A percentile compares a stretch with the other conserved stretches of the same genome.
phyloP scores from a whole-genome alignment of 2,113 vertebrate species.

The Lipophrys pholis region DNA sequence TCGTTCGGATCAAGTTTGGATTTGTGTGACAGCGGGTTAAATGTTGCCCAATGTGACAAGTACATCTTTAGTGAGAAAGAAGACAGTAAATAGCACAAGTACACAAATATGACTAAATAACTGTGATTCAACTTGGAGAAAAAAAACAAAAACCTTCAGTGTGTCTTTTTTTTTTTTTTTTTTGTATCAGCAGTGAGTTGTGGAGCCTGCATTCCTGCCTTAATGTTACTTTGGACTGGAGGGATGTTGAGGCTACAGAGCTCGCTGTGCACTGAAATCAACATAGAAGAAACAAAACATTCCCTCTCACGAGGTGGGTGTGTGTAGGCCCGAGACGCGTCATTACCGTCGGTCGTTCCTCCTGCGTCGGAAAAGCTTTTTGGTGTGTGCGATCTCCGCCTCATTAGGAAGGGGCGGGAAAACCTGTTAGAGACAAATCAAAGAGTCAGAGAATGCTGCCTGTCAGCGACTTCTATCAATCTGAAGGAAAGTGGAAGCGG shows the following conservation, averaged over 20 bases:
- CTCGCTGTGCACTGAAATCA: conserved; percentile 57
- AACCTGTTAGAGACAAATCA: conserved; percentile 82
- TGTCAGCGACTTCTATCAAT: conserved; percentile 20
- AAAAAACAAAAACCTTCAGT: conserved; percentile 42
- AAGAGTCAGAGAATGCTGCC: conserved; percentile 20
- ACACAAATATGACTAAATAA: conserved; percentile 29
- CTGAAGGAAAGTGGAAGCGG: background rate
- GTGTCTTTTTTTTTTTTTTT: conserved; percentile 35
- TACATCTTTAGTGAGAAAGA: conserved; percentile 13
- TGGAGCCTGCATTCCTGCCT: conserved; percentile 67
- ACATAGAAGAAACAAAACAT: conserved; percentile 33
- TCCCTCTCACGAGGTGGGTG: conserved; percentile 39
- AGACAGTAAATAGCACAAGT: background rate
- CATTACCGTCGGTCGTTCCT: conserved; percentile 93
- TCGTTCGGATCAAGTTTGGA: conserved; percentile 11
- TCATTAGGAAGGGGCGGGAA: conserved; percentile 93
- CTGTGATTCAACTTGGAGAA: conserved; percentile 15
- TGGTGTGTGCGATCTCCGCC: conserved; percentile 95
- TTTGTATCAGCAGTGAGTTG: conserved; percentile 44
- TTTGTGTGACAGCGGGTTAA: conserved; percentile 14
- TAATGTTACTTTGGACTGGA: conserved; percentile 64
- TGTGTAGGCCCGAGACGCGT: conserved; percentile 10
- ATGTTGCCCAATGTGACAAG: conserved; percentile 15
- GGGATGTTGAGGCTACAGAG: conserved; percentile 50
- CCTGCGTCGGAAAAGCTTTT: conserved; percentile 94